Percentiles rank a stretch among this genome's conserved stretches.
Conservation (phyloP, 2,888 invertebrate species). For the Drosophila ezoana region DNA sequence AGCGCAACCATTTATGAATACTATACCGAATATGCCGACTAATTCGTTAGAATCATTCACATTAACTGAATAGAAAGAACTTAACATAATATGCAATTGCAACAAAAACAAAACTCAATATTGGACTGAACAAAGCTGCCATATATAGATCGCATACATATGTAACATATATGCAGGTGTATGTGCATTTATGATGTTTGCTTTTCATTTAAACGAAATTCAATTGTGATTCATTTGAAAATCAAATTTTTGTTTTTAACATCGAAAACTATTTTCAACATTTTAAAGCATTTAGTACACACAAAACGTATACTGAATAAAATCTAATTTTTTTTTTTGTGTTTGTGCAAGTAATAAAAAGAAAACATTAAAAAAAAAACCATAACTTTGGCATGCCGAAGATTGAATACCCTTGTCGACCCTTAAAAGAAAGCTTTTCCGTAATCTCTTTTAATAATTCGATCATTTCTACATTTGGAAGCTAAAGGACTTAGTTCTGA, state of each 20-base stretch:
- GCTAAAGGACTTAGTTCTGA: background rate
- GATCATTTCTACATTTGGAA: too few species aligned
- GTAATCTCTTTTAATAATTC: too few species aligned
- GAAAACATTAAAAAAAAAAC: constrained; percentile 8
- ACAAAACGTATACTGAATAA: constrained; percentile 54
- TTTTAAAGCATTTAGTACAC: constrained; percentile 26
- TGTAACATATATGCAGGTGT: constrained; percentile 15
- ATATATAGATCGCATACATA: constrained; percentile 56
- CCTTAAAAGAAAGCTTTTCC: background rate
- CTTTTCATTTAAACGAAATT: constrained; percentile 63
- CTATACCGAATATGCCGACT: constrained; percentile 2
- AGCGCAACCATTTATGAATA: constrained; percentile 32
- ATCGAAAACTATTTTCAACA: constrained; percentile 64
- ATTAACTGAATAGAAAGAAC: constrained; percentile 30
- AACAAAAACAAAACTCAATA: constrained; percentile 60
- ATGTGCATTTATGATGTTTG: constrained; percentile 44
- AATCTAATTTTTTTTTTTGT: constrained; percentile 51
- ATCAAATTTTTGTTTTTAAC: constrained; percentile 69
- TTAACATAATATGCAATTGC: constrained; percentile 16
- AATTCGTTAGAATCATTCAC: constrained; percentile 33
- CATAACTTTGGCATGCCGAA: constrained; percentile 27
- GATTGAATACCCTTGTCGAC: constrained; percentile 24
- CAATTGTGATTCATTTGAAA: constrained; percentile 74
- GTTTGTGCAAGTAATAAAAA: constrained; percentile 19
- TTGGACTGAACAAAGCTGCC: constrained; percentile 75